Evolutionary conservation across 2,797 vertebrate genomes (phyloP).

Genomic region (Pitangus sulphuratus): DNA sequence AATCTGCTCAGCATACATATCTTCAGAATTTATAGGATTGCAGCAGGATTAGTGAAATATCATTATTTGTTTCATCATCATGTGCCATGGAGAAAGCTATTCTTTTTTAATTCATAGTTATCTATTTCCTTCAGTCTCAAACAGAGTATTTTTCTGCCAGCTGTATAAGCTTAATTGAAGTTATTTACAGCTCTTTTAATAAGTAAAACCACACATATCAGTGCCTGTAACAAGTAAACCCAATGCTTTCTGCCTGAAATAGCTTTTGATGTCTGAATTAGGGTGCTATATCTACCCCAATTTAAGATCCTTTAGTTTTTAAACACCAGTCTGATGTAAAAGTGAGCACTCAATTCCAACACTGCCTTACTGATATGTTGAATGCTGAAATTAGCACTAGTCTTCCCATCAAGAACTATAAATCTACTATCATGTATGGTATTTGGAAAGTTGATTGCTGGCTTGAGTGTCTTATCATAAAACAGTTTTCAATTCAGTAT

Average conservation of each 20-base stretch:
- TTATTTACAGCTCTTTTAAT: background rate
- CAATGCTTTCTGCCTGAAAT: background rate
- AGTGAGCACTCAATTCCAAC: background rate
- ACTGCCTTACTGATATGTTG: background rate
- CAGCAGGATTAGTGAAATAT: constrained; percentile 8
- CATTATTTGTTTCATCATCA: background rate
- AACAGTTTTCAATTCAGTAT: constrained; percentile 45
- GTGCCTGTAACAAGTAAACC: background rate
- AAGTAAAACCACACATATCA: background rate
- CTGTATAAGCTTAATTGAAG: background rate
- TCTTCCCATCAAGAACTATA: background rate
- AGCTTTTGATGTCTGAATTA: background rate
- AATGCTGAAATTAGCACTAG: background rate
- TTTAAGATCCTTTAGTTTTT: background rate
- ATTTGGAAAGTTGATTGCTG: constrained; percentile 3
- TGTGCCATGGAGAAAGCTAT: background rate
- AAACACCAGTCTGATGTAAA: background rate
- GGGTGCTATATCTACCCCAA: background rate
- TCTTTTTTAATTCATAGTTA: background rate
- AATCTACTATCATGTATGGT: background rate
- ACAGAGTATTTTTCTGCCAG: background rate
- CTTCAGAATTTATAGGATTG: background rate
- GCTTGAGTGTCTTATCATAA: constrained; percentile 33
- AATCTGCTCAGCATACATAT: background rate
- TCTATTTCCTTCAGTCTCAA: background rate